Evolutionary conservation across 2,888 invertebrate species (phyloP), one percentile per base, ranked within the genome.

Genomic region (Sarcophaga rosellei): DNA sequence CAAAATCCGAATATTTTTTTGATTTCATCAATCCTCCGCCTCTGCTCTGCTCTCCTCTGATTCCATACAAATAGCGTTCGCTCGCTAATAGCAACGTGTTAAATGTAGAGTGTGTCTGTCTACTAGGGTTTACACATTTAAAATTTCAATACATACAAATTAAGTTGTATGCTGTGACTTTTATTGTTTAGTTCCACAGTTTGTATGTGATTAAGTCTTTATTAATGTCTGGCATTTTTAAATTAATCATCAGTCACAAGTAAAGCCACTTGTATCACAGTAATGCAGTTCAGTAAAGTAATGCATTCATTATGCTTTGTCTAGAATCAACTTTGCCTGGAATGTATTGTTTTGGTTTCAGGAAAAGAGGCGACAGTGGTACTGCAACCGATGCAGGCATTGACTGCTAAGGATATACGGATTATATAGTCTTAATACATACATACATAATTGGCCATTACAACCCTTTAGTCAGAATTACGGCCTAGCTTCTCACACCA

Each of bases 201-300:
- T 35, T 68, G 53, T 23, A 23, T 69, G 25, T 57, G 25, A 10
- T 70, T 57, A 12, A 68, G 15, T 68, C 68, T 45, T 8, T 15
- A 45, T 47, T 15, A 45, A 59, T 68, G 68, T 35, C 12, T 61
- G 20, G 11, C 47, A 78, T 69, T 69, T 61, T 15, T 47, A 47
- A 61, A 69, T 69, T 78, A 69, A 62, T 78, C 61, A 69, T 62
- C 69, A 69, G n/a, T 45, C 35, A 21, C 35, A 21, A 57, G n/a
- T 57, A 35, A 35, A 57, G 61, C 17, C 35, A 17, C 15, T 53
- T 17, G 17, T 53, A 17, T 53, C 15, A 53, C 4, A 53, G 17
- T 53, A 53, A 53, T 15, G 53, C 53, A 53, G 53, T 15, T 53
- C 15, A 2, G 17, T 53, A 53, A 53, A 53, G 17, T 17, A 53